phyloP scores from a whole-genome alignment of 2,797 vertebrate genomes.

The Sebastes flavidus region DNA sequence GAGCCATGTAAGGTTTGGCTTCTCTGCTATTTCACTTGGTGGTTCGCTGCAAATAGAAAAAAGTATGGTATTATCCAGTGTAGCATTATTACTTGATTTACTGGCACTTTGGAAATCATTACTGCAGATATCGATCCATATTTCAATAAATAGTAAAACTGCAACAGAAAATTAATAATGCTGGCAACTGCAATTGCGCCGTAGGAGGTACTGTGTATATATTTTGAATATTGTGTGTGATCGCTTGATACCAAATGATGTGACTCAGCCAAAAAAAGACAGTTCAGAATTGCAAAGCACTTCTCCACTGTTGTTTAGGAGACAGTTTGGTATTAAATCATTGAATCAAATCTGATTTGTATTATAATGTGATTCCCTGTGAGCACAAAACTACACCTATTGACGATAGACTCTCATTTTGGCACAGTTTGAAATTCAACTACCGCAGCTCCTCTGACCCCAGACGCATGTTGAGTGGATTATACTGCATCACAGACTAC shows the following conservation, averaged over 20 bases:
- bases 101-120: neutral
- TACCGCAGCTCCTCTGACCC: too few relatives aligned
- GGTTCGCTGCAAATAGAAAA: conserved; percentile 72
- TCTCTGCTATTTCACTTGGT: conserved; percentile 82
- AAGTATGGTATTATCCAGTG: neutral
- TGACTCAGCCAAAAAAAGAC: too few relatives aligned
- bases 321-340: neutral
- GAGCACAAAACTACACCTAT: neutral
- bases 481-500: too few relatives aligned
- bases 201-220: neutral
- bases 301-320: neutral
- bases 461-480: too few relatives aligned
- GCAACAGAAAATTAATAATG: neutral
- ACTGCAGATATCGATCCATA: neutral
- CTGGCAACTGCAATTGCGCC: neutral
- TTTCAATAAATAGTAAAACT: neutral
- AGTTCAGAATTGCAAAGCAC: neutral
- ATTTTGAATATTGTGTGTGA: neutral
- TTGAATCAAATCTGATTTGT: neutral
- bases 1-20: conserved; percentile 87
- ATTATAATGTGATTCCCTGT: neutral
- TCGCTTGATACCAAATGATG: neutral
- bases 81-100: neutral
- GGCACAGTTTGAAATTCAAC: rapidly evolving
- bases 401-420: neutral